These are phyloP conservation scores for Phortica variegata DNA, from an alignment of 1,140 invertebrate species.

Conservation along the genomic window DNA sequence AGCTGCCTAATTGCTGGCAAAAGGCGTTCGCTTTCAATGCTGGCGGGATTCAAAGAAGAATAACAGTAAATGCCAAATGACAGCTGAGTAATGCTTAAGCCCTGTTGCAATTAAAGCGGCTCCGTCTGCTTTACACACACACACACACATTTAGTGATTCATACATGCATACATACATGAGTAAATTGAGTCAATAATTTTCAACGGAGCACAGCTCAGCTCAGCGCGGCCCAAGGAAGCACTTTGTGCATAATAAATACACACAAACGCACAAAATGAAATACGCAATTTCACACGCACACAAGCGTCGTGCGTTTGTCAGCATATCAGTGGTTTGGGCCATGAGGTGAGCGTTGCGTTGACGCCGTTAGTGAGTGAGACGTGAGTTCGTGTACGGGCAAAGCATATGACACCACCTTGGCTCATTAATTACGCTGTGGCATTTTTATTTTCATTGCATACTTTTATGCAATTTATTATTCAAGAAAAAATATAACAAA, in stretches of 20 bases:
- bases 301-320: constrained; percentile 19
- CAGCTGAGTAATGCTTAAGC: constrained; percentile 51
- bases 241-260: constrained; percentile 55
- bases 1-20: constrained; percentile 54
- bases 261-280: constrained; percentile 51
- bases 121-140: constrained; percentile 9
- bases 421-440: constrained; percentile 55
- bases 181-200: constrained; percentile 52
- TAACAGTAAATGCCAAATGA: constrained; percentile 28
- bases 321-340: not conserved
- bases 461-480: constrained; percentile 54
- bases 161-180: constrained; percentile 23
- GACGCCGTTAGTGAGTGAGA: too few relatives aligned
- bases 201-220: constrained; percentile 17
- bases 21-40: constrained; percentile 34
- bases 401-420: constrained; percentile 52
- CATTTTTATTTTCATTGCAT: constrained; percentile 55
- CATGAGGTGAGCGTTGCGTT: too few relatives aligned
- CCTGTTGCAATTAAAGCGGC: constrained; percentile 51
- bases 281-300: constrained; percentile 53
- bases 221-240: constrained; percentile 17
- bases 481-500: constrained; percentile 19
- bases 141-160: constrained; percentile 1
- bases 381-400: constrained; percentile 28
- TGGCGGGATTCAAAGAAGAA: too few relatives aligned